These are phyloP conservation scores for Limnothrissa miodon DNA, from an alignment of 2,113 vertebrate species.

Conservation along the genomic window DNA sequence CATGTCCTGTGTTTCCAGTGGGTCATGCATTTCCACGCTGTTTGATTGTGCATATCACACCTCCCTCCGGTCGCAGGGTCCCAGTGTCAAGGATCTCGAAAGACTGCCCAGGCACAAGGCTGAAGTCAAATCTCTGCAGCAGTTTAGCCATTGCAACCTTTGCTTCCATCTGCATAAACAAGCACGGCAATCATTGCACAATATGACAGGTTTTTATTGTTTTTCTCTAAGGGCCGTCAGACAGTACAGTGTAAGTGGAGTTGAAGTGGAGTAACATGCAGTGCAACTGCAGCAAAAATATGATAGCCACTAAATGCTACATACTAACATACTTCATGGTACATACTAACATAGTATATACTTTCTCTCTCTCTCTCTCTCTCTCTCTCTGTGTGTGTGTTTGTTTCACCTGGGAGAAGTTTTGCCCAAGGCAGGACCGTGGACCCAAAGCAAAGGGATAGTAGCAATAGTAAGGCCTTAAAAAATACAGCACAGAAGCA, in stretches of 20 bases:
- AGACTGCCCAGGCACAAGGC: constrained; percentile 76
- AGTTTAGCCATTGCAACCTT: constrained; percentile 92
- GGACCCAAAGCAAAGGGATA: constrained; percentile 88
- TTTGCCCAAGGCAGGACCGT: constrained; percentile 84
- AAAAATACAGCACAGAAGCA: constrained; percentile 20
- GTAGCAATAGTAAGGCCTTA: constrained; percentile 75
- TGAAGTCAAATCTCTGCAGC: constrained; percentile 86
- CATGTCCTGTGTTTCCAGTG: no score
- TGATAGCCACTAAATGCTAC: no score
- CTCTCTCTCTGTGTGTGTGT: constrained; percentile 3
- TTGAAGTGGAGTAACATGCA: no score
- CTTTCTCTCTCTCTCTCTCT: no score
- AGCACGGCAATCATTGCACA: neutral
- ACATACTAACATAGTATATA: no score
- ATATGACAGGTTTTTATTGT: no score
- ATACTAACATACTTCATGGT: no score
- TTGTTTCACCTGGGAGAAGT: constrained; percentile 82
- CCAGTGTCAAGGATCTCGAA: constrained; percentile 76
- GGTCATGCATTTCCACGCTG: neutral
- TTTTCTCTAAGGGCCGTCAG: no score
- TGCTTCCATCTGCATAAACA: constrained; percentile 81
- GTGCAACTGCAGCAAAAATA: no score
- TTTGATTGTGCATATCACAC: constrained; percentile 79
- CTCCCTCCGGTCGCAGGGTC: constrained; percentile 75
- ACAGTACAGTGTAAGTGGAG: no score